These are phyloP conservation scores for Dolomedes plantarius DNA, from an alignment of 2,888 invertebrate species.

Conservation along the genomic window DNA sequence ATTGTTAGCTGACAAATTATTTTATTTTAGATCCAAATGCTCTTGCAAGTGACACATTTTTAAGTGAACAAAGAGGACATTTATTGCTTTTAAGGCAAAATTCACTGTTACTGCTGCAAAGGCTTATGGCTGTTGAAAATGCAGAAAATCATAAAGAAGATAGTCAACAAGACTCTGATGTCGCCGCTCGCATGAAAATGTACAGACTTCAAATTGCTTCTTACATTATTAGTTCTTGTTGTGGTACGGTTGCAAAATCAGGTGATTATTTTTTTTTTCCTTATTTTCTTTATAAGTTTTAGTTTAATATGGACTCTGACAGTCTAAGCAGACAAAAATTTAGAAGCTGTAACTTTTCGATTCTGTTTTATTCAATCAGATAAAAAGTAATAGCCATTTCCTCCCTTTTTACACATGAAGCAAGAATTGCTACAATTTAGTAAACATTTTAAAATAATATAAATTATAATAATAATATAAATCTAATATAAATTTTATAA, in stretches of 20 bases:
- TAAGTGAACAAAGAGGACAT: constrained; percentile 64
- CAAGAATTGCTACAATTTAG: no score
- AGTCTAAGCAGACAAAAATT: no score
- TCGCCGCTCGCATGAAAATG: constrained; percentile 42
- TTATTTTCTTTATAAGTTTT: no score
- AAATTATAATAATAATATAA: no score
- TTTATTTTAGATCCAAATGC: constrained; percentile 32
- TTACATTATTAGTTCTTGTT: constrained; percentile 51
- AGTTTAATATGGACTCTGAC: no score
- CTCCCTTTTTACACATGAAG: no score
- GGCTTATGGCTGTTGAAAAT: constrained; percentile 43
- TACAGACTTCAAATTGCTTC: constrained; percentile 52
- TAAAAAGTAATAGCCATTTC: no score
- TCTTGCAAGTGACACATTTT: constrained; percentile 37
- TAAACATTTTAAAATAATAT: no score
- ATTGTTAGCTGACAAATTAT: no score
- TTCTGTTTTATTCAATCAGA: no score
- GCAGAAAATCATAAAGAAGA: background rate
- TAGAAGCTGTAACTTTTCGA: no score
- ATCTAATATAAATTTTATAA: no score
- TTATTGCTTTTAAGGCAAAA: constrained; percentile 54
- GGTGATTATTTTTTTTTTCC: constrained; percentile 28
- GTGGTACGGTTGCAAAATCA: constrained; percentile 46
- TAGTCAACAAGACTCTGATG: constrained; percentile 27
- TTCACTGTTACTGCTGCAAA: constrained; percentile 52